phyloP scores from a whole-genome alignment of 2,888 invertebrate genomes.

The Rotaria socialis region DNA sequence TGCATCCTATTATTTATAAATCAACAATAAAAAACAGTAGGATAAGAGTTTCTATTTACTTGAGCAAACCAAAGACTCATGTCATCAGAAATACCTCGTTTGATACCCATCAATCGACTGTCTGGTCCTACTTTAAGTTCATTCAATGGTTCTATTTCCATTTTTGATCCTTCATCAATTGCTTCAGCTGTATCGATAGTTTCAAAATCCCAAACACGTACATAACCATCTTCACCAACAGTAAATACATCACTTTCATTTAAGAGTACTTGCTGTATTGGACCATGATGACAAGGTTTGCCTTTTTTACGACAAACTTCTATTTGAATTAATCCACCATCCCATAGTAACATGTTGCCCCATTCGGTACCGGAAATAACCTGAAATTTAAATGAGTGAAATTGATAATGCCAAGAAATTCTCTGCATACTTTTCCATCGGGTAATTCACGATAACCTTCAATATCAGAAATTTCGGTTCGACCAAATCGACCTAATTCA shows the following conservation, averaged over 20 bases:
- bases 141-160: slow-evolving; percentile 79
- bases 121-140: slow-evolving; percentile 68
- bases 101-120: slow-evolving; percentile 64
- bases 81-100: slow-evolving; percentile 60
- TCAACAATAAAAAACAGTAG: too few relatives aligned
- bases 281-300: slow-evolving; percentile 71
- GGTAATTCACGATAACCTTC: slow-evolving; percentile 77
- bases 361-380: slow-evolving; percentile 79
- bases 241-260: slow-evolving; percentile 64
- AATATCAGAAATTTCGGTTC: slow-evolving; percentile 84
- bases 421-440: slow-evolving; percentile 71
- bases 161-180: slow-evolving; percentile 72
- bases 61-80: slow-evolving; percentile 68
- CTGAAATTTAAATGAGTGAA: slow-evolving; percentile 55
- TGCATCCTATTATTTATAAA: slow-evolving; percentile 67
- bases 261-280: slow-evolving; percentile 69
- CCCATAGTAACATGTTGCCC: slow-evolving; percentile 88
- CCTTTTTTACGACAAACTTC: slow-evolving; percentile 71
- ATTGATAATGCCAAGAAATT: not conserved
- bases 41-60: slow-evolving; percentile 61
- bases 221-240: slow-evolving; percentile 61
- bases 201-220: slow-evolving; percentile 78
- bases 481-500: slow-evolving; percentile 80
- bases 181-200: slow-evolving; percentile 81
- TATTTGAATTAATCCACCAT: slow-evolving; percentile 78